Conservation (phyloP, 1,140 invertebrate species). For the Lysiphlebus fabarum region DNA sequence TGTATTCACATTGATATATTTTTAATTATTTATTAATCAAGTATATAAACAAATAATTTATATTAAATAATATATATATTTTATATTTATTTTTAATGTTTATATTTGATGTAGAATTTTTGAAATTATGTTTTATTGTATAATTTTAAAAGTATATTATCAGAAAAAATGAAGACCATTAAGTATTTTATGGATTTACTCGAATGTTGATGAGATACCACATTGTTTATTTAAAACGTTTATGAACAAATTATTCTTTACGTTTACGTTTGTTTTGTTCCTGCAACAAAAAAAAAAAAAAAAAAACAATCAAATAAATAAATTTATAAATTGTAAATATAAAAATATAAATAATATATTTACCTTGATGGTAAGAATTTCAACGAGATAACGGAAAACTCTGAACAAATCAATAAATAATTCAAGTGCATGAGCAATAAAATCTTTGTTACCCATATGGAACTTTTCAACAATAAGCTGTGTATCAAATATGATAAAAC, state of each 20-base stretch:
- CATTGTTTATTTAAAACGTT: not conserved
- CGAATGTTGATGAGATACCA: conserved; percentile 34
- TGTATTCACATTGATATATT: too few relatives aligned
- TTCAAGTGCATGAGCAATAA: conserved; percentile 84
- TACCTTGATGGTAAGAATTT: conserved; percentile 88
- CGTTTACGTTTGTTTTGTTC: conserved; percentile 41
- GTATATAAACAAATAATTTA: conserved; percentile 23
- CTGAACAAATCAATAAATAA: conserved; percentile 90
- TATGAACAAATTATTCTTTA: conserved; percentile 29
- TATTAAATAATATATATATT: conserved; percentile 26
- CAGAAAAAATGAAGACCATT: conserved; percentile 54
- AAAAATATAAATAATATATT: conserved; percentile 30
- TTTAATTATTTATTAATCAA: conserved; percentile 13
- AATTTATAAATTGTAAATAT: too few relatives aligned
- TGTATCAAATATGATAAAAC: conserved; percentile 93
- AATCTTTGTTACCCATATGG: conserved; percentile 86
- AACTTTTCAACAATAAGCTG: conserved; percentile 93
- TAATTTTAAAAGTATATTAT: conserved; percentile 32
- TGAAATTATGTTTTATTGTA: conserved; percentile 29
- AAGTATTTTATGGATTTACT: conserved; percentile 50
- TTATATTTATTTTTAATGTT: conserved; percentile 21
- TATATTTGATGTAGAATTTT: conserved; percentile 24
- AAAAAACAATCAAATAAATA: conserved; percentile 17
- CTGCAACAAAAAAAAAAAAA: conserved; percentile 32
- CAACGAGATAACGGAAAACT: conserved; percentile 83